Base-by-base conservation (phyloP, 2,888 invertebrate species). In the Drosophila conformis region DNA sequence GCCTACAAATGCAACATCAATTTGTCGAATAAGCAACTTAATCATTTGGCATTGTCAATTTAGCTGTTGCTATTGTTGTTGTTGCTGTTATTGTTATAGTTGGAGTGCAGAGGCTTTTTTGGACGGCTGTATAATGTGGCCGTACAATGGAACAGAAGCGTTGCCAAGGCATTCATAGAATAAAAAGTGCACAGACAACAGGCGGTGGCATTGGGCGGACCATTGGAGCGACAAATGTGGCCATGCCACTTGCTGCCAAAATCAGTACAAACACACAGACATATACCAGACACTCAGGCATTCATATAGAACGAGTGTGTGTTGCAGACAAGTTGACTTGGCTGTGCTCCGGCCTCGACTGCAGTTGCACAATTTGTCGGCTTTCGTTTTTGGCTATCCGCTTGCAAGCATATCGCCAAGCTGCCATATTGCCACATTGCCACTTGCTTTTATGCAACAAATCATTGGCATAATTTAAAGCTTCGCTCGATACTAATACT, bases 1-100 rank as follows among this genome's bases (percentile, higher is more conserved):
- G 60, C 63, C 61, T 54, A 52, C 62, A 61, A 67, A 73, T 71
- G 78, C 77, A 78, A 78, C 88, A 86, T 83, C 88, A 89, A 87
- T 87, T 87, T 87, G 87, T 86, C 86, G 83, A 90, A 88, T 87
- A 88, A 88, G 90, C 90, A 87, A 90, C 90, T 87, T 88, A 83
- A 87, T 87, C 90, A 87, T 89, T 86, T 78, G 74, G 73, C 70
- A 85, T 82, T 86, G 86, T 76, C 79, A 78, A 79, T 81, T 80
- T 74, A 65, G 67, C 40, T 58, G 62, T 40, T 36, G 54, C 67
- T 59, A 58, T 51, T 63, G 51, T 33, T 65, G 69, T 52, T 36
- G 29, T 29, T 46, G 11, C 27, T 31, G 29, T 21, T 46, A 4
- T 4, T 46, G 15, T 15, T 46, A 15, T 46, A 25, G 25, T 46